phyloP scores from a whole-genome alignment of 2,888 invertebrate species.

The Nemotelus pantherinus region DNA sequence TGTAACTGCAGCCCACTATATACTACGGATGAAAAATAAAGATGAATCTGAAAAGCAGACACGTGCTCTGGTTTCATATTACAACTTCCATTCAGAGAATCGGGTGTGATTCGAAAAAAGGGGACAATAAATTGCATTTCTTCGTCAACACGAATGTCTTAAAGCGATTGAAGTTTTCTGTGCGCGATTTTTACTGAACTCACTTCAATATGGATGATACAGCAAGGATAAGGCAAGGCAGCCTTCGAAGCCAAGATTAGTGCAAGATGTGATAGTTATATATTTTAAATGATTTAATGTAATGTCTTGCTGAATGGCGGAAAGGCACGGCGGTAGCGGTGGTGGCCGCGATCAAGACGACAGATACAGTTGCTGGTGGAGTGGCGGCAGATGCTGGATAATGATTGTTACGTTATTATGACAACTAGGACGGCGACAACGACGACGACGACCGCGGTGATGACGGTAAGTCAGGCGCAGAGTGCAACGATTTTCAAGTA shows the following conservation, averaged over 20 bases:
- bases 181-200: too few species aligned
- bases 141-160: not conserved
- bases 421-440: not conserved
- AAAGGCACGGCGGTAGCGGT: not conserved
- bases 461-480: not conserved
- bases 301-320: too few species aligned
- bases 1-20: not conserved
- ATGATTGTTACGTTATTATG: not conserved
- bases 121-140: conserved; percentile 40
- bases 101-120: conserved; percentile 11
- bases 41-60: conserved; percentile 43
- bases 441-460: not conserved
- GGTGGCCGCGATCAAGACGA: not conserved
- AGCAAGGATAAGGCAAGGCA: too few species aligned
- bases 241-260: not conserved
- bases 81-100: conserved; percentile 28
- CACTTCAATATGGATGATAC: too few species aligned
- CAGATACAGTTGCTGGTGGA: conserved; percentile 20
- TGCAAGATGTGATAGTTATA: conserved; percentile 21
- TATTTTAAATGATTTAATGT: too few species aligned
- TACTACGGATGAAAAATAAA: not conserved
- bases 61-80: conserved; percentile 43
- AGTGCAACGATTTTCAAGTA: conserved; percentile 17
- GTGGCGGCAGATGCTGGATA: conserved; percentile 40
- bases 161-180: not conserved